These are phyloP conservation scores for Chitala chitala DNA, from an alignment of 2,113 vertebrate genomes.

Conservation along the genomic window DNA sequence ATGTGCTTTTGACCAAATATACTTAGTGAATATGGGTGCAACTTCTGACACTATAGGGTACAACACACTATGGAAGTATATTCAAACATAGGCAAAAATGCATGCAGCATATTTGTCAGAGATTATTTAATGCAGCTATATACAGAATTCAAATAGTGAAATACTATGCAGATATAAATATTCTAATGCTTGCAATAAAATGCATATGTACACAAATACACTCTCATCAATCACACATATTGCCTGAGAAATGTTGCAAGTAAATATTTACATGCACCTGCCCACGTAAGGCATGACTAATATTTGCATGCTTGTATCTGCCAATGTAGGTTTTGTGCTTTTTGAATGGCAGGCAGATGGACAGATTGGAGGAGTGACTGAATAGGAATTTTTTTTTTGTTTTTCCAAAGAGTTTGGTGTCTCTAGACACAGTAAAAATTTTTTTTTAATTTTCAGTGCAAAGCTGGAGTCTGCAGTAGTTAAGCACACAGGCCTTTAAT, in stretches of 20 bases:
- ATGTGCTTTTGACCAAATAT: constrained; percentile 9
- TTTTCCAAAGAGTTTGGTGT: no score
- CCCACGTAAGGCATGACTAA: background rate
- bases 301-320: constrained; percentile 5
- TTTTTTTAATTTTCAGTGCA: no score
- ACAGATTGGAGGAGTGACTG: background rate
- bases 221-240: background rate
- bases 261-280: background rate
- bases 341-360: background rate
- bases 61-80: background rate
- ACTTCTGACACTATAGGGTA: background rate
- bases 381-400: no score
- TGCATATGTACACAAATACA: background rate
- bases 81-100: constrained; percentile 19
- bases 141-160: background rate
- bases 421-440: no score
- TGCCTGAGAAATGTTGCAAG: background rate
- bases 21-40: background rate
- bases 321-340: background rate
- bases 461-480: no score
- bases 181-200: constrained; percentile 5
- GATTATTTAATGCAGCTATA: background rate
- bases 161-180: constrained; percentile 1
- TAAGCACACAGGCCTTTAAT: no score
- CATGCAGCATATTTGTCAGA: background rate